phyloP scores from a whole-genome alignment of 2,113 vertebrate species.

The Dasyprocta punctata region DNA sequence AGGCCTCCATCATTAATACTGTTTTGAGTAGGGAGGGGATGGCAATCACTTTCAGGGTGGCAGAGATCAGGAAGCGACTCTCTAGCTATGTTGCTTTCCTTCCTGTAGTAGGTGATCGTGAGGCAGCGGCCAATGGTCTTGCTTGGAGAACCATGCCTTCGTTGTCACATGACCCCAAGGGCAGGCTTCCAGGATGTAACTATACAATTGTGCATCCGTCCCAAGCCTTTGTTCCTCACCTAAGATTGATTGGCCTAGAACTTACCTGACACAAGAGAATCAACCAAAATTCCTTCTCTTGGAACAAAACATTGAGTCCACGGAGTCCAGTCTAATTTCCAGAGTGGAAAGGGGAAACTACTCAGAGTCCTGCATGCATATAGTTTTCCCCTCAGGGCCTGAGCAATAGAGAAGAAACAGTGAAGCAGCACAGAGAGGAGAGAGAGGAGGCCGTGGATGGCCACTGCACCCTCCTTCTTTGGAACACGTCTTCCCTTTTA shows the following conservation, averaged over 20 bases:
- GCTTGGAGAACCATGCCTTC: neutral
- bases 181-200: neutral
- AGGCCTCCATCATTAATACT: neutral
- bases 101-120: neutral
- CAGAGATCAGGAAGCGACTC: neutral
- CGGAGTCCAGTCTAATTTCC: neutral
- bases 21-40: neutral
- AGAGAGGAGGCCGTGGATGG: neutral
- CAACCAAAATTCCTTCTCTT: slow-evolving; percentile 17
- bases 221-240: neutral
- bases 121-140: neutral
- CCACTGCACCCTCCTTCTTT: neutral
- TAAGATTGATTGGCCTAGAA: neutral
- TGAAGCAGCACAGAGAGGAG: neutral
- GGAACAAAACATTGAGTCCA: neutral
- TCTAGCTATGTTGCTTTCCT: neutral
- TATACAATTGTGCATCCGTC: neutral
- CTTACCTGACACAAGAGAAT: neutral
- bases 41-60: neutral
- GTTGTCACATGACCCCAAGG: neutral
- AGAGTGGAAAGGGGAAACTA: neutral
- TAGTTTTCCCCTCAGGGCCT: neutral
- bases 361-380: neutral
- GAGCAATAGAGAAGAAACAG: neutral
- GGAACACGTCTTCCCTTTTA: neutral